phyloP scores from a whole-genome alignment of 2,797 vertebrate genomes.

The Coregonus sp. region DNA sequence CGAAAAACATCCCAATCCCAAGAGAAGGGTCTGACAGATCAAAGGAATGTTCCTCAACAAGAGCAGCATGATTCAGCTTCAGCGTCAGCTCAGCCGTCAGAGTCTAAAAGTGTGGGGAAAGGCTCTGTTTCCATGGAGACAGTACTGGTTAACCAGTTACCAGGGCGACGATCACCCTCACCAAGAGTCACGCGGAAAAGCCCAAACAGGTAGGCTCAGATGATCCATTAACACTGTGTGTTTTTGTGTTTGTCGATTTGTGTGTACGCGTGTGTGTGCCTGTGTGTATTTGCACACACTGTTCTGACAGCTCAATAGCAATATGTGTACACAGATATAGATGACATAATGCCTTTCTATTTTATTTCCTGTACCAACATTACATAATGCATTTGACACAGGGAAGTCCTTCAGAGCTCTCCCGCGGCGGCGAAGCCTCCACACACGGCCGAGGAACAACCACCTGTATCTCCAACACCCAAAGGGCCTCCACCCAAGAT shows the following conservation, averaged over 20 bases:
- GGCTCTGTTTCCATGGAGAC: conserved; percentile 41
- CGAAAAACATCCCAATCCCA: conserved; percentile 20
- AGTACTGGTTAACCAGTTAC: conserved; percentile 57
- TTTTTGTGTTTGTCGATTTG: conserved; percentile 1
- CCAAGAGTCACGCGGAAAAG: conserved; percentile 62
- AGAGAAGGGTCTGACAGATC: conserved; percentile 19
- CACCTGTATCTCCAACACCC: conserved; percentile 26
- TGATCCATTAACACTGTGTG: conserved; percentile 17
- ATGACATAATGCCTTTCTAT: conserved; percentile 10
- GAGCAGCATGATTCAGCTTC: background rate
- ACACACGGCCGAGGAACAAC: conserved; percentile 31
- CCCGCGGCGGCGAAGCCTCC: conserved; percentile 15
- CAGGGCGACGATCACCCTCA: conserved; percentile 66
- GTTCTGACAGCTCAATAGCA: background rate
- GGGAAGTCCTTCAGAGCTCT: conserved; percentile 45
- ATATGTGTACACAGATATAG: background rate
- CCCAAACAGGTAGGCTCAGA: conserved; percentile 60
- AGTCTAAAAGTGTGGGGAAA: conserved; percentile 41
- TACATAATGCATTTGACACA: conserved; percentile 39
- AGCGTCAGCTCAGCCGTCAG: conserved; percentile 26
- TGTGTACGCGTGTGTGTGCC: background rate
- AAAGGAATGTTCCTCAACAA: conserved; percentile 15
- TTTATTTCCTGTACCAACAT: conserved; percentile 14
- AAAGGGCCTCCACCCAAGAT: conserved; percentile 16
- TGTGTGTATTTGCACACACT: background rate